Conservation (phyloP, 2,113 vertebrate genomes). For the Strix uralensis region DNA sequence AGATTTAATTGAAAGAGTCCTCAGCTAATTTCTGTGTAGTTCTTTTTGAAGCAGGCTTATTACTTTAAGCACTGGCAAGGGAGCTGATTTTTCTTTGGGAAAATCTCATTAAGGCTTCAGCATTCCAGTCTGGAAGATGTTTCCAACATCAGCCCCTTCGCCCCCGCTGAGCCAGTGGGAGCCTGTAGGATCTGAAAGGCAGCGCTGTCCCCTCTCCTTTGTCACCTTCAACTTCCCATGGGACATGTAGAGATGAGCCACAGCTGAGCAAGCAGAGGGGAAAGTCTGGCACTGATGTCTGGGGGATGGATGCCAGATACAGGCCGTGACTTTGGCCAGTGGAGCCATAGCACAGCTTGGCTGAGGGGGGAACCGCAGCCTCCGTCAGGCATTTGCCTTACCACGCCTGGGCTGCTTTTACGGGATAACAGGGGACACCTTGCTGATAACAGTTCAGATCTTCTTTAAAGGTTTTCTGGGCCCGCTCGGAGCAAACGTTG, state of each 20-base stretch:
- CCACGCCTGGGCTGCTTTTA: neutral
- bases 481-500: rapidly evolving
- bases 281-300: rapidly evolving
- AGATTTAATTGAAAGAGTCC: neutral
- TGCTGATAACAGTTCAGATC: too few relatives aligned
- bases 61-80: neutral
- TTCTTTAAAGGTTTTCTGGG: neutral
- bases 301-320: rapidly evolving
- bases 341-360: neutral
- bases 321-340: neutral
- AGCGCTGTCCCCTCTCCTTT: neutral
- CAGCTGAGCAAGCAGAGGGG: neutral
- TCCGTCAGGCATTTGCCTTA: neutral
- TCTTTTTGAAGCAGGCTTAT: neutral
- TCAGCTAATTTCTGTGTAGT: neutral
- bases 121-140: neutral
- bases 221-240: neutral
- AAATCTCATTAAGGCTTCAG: neutral
- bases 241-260: rapidly evolving
- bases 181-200: neutral
- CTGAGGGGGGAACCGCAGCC: neutral
- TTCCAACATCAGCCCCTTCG: neutral
- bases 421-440: neutral
- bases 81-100: neutral
- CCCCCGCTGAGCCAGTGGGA: rapidly evolving